Evolutionary conservation across 2,797 vertebrate genomes (phyloP).

Genomic region (Parauchenoglanis punctatus): DNA sequence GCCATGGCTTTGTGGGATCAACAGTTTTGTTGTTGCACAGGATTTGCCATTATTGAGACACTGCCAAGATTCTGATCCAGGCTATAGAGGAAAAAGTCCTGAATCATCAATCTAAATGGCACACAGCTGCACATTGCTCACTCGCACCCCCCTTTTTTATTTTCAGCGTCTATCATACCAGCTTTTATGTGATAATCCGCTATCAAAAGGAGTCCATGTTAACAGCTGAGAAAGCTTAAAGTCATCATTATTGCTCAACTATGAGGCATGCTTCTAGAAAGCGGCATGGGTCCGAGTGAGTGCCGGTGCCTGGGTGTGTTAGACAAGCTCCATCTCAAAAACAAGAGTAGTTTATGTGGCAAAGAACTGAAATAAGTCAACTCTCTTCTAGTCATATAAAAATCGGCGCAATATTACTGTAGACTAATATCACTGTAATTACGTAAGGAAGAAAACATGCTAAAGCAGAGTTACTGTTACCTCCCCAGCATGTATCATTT

Average conservation of each 20-base stretch:
- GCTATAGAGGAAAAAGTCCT: constrained; percentile 65
- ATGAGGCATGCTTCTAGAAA: constrained; percentile 24
- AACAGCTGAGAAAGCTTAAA: constrained; percentile 45
- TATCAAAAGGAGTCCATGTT: constrained; percentile 44
- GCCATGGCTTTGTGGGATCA: constrained; percentile 52
- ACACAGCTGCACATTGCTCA: constrained; percentile 55
- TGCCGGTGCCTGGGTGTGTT: constrained; percentile 16
- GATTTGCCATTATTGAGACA: constrained; percentile 53
- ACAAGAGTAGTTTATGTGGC: too few species aligned
- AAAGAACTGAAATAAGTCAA: not conserved
- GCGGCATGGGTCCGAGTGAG: not conserved
- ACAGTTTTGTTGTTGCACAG: constrained; percentile 61
- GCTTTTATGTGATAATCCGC: constrained; percentile 39
- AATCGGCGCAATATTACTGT: too few species aligned
- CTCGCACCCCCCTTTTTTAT: constrained; percentile 13
- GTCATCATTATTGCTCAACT: constrained; percentile 38
- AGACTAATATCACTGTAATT: not conserved
- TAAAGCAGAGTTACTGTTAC: not conserved
- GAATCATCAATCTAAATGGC: constrained; percentile 65
- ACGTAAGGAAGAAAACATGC: not conserved
- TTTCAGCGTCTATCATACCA: constrained; percentile 17
- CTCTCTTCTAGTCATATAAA: not conserved
- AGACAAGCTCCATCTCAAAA: constrained; percentile 8
- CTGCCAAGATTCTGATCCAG: constrained; percentile 65
- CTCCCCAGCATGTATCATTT: not conserved